Conservation (phyloP, 2,797 vertebrate genomes). For the Falco naumanni region DNA sequence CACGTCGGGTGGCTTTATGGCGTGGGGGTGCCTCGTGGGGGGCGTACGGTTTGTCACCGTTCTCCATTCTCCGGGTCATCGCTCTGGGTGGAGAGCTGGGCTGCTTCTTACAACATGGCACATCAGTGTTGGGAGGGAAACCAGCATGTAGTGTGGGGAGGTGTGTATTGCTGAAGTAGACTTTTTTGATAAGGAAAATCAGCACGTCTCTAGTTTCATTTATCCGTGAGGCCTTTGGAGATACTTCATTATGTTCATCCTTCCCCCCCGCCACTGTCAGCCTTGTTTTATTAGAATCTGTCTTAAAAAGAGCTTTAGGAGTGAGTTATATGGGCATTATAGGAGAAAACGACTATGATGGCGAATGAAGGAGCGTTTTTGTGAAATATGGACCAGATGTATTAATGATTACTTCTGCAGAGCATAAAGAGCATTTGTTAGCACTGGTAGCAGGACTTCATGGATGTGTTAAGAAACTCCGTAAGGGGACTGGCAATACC, state of each 20-base stretch:
- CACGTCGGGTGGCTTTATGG: neutral
- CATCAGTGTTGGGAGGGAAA: neutral
- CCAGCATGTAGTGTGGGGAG: neutral
- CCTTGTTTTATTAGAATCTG: neutral
- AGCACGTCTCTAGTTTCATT: neutral
- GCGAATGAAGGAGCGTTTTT: neutral
- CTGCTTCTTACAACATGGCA: accelerated
- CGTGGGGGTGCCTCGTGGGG: neutral
- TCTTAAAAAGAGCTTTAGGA: neutral
- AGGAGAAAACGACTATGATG: neutral
- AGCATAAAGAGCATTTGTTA: neutral
- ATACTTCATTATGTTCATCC: neutral
- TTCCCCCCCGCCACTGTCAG: neutral
- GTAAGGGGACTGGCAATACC: neutral
- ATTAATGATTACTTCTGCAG: neutral
- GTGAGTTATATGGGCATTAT: neutral
- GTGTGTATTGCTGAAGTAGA: neutral
- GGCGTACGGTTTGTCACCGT: neutral
- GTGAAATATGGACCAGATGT: neutral
- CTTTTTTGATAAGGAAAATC: neutral
- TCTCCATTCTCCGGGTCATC: neutral
- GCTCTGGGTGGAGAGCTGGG: no score
- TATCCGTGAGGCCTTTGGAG: neutral
- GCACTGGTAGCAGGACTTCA: neutral
- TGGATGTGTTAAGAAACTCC: neutral